Base-by-base conservation (phyloP, 1,140 invertebrate species). In the Drosophila nikananu region DNA sequence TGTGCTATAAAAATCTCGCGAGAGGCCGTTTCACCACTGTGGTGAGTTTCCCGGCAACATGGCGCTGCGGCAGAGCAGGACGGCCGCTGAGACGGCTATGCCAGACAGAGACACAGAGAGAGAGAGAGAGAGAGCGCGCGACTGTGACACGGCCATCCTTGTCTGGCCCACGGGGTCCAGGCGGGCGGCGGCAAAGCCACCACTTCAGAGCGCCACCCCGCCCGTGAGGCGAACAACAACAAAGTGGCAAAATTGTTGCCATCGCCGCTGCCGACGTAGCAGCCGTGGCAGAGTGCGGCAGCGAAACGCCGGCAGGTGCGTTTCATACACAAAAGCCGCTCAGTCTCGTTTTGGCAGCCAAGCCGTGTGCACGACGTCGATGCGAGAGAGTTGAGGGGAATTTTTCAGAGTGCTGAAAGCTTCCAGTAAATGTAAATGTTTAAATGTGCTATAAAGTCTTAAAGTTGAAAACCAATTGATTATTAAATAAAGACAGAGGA, bases 321-420 rank as follows among this genome's bases (percentile, higher is more conserved):
- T 41, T 84, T 55, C 67, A 55, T 54, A 19, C 51, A 37, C 49
- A 32, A 25, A 42, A 21, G 35, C n/a, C 74, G 86, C 80, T 92
- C 91, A 92, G 91, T 92, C 86, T 91, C 86, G 91, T 91, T 92
- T 92, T 89, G 91, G 83, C 91, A 86, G 91, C 77, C 81, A 75
- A 59, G 61, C 81, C 80, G 86, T 80, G 81, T 55, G 92, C 87
- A 92, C 87, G 81, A 87, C 79, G 81, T 79, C 75, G 78, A 64
- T 72, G 76, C 51, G 74, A 67, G 74, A 67, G 23, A 62, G 46
- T 54, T 48, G 12, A 61, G 46, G 35, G 21, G 15, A 55, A 57
- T 57, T 57, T 57, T 57, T 57, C 39, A n/a, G 12, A 57, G 35
- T 39, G 54, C n/a, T 39, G 21, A 39, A 25, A 55, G 49, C 49